These are phyloP conservation scores for Protosalanx chinensis DNA, from an alignment of 2,797 vertebrate genomes.

Conservation along the genomic window DNA sequence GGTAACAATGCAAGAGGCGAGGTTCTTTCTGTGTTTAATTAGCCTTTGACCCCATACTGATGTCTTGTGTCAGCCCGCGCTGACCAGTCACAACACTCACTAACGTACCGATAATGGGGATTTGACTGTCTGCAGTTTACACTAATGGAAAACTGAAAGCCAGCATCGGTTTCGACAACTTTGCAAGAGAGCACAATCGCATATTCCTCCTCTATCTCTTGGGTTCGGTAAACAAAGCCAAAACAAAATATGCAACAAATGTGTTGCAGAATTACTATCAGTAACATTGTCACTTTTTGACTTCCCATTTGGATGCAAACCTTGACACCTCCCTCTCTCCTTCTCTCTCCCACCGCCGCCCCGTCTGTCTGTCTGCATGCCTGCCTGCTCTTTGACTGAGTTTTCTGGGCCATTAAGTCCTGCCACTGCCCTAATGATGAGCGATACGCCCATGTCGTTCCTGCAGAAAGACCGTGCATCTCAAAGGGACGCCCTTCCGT, in stretches of 20 bases:
- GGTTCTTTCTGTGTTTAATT: conserved; percentile 78
- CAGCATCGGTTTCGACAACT: conserved; percentile 32
- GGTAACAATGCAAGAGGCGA: conserved; percentile 77
- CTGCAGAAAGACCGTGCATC: conserved; percentile 45
- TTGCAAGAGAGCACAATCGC: background rate
- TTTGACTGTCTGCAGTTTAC: conserved; percentile 55
- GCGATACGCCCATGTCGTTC: conserved; percentile 45
- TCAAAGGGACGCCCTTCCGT: conserved; percentile 48
- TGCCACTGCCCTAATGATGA: conserved; percentile 64
- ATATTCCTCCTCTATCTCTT: background rate
- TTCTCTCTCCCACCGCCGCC: conserved; percentile 22
- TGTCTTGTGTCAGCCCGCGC: conserved; percentile 66
- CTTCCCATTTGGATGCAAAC: too few species aligned
- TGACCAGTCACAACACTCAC: conserved; percentile 44
- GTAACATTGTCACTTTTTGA: too few species aligned
- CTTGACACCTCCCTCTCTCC: background rate
- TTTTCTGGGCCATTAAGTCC: conserved; percentile 78
- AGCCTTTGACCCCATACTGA: conserved; percentile 77
- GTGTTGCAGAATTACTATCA: too few species aligned
- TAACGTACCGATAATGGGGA: conserved; percentile 62
- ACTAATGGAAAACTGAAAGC: conserved; percentile 40
- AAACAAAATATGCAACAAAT: too few species aligned
- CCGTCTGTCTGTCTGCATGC: conserved; percentile 29
- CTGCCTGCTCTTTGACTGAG: conserved; percentile 54
- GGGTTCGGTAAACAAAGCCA: background rate